Conservation (phyloP, 2,888 invertebrate genomes). For the Lepidocyrtinus sp. region DNA sequence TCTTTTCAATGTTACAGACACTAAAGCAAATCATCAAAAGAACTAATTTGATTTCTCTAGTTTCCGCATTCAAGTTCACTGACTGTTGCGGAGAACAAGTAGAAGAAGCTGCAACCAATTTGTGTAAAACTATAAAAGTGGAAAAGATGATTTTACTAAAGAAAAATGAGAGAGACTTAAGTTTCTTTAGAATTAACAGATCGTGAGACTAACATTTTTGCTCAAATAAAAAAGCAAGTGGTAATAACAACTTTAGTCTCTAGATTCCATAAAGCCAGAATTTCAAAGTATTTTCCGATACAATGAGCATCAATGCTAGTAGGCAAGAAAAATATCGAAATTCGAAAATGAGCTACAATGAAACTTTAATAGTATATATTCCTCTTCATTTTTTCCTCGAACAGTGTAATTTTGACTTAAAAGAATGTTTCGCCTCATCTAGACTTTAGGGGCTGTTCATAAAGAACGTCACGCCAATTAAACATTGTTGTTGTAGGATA, state of each 20-base stretch:
- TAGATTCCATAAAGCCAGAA: not conserved
- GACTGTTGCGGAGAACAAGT: conserved; percentile 22
- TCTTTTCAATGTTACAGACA: conserved; percentile 6
- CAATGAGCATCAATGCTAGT: conserved; percentile 52
- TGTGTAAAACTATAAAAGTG: not conserved
- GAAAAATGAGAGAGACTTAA: not conserved
- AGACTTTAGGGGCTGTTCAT: no score
- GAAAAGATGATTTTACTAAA: not conserved
- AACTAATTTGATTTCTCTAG: conserved; percentile 19
- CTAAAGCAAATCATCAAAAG: no score
- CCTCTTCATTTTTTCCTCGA: no score
- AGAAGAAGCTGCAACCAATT: not conserved
- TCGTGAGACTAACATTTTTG: conserved; percentile 21
- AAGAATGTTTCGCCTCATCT: no score
- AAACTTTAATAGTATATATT: not conserved
- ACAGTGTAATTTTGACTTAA: no score
- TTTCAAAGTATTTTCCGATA: conserved; percentile 24
- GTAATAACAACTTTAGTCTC: not conserved
- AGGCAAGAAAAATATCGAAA: conserved; percentile 2
- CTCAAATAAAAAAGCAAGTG: conserved; percentile 15
- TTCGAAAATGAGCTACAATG: not conserved
- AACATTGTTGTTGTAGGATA: no score
- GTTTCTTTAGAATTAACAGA: conserved; percentile 28
- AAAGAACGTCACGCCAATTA: no score
- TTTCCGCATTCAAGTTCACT: conserved; percentile 39